Evolutionary conservation across 2,113 vertebrate species (phyloP), one percentile per base, ranked within the genome.

Genomic region (Platichthys flesus): DNA sequence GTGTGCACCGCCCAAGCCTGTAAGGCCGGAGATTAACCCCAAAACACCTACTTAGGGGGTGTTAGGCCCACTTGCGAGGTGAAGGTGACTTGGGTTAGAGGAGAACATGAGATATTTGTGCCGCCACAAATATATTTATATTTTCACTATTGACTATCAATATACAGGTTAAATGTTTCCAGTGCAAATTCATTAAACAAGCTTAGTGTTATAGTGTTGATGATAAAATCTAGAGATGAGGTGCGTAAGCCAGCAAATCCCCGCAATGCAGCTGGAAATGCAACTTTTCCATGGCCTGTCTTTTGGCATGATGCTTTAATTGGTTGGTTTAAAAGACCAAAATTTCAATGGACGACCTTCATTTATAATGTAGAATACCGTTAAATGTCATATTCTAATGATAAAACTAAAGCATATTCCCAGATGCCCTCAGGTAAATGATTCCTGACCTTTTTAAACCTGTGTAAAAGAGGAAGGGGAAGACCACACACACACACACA

Each of bases 371-470:
- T 49, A 75, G 78, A 81, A 80, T 60, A 64, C 67, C 9, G 56
- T 84, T 87, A 91, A 91, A 92, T 90, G 90, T 88, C 90, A 91
- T 67, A 78, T 81, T 89, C 76, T 74, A 86, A 88, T 90, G 84
- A 84, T 88, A 75, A 86, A 87, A 88, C 73, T 79, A 71, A 52
- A 82, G 71, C 82, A 85, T 77, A 88, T 88, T 81, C 83, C 78
- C 75, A 52, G 57, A 75, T 7, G 58, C 79, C 83, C 72, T 13
- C 82, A 79, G 89, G 84, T 89, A 88, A 86, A 92, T 75, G 82
- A 85, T 87, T 88, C 78, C 86, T 90, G 90, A 92, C 91, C 91
- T 90, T 90, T 90, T 84, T 83, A 89, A 92, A 84, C 82, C 63
- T 56, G 71, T 42, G 40, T 75, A 67, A 80, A 83, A 78, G 62